Evolutionary conservation across 2,888 invertebrate genomes (phyloP), one percentile per base, ranked within the genome.

Genomic region (Ellobium chinense): DNA sequence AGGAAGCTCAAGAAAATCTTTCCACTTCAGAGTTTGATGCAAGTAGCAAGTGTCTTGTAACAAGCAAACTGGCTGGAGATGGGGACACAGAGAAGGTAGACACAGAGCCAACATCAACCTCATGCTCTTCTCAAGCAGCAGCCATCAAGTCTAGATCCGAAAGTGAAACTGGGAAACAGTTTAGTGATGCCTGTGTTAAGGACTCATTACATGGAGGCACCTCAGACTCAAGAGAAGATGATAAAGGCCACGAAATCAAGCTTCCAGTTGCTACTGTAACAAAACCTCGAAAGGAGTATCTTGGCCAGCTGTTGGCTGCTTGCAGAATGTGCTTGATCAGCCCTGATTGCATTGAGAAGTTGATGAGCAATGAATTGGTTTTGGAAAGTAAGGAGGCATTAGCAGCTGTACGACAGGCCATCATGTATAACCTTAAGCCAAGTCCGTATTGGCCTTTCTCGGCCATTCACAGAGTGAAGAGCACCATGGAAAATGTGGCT

Each of bases 301-400:
- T 73, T 3, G 39, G 60, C 37, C 21, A 27, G n/a, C 39, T 73
- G 12, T 27, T 73, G 24, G 27, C n/a, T 1, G 73, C 73, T 4
- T 60, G 60, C 73, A 58, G 62, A 39, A 36, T 73, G n/a, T 73
- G 31, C 24, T 27, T 73, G 62, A 62, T 73, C 9, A 36, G 36
- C 37, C 18, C 73, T 27, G 34, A 37, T 27, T 62, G 73, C 37
- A 62, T 73, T 7, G 73, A 73, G 37, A 27, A 27, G 14, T 27
- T 73, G 39, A 7, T 73, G 73, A 62, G 21, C 37, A 60, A 24
- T 31, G 60, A 73, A 2, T 9, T 62, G 5, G 73, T 73, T 4
- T 18, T 73, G 36, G 73, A 73, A 27, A 62, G 21, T 39, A 60
- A 73, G 31, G 56, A 73, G 27, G 37, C 73, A 7, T 24, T 73